Base-by-base conservation (phyloP, 2,797 vertebrate species). In the Ctenopoma kingsleyae region DNA sequence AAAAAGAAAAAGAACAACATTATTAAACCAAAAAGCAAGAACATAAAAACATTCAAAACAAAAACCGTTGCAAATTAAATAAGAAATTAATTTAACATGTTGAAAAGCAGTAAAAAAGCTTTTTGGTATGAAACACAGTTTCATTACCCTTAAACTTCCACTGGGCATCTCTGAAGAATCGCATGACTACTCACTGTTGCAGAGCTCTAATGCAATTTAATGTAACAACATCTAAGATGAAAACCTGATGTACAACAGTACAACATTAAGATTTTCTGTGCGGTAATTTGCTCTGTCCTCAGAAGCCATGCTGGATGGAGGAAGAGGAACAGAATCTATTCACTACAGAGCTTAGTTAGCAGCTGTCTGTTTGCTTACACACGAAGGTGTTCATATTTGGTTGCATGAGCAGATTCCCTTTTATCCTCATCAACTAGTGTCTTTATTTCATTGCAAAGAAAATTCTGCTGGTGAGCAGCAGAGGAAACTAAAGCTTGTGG, bases 361-460 rank as follows among this genome's bases (percentile, higher is more conserved):
- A 47, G 30, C 7, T 3, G 25, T 41, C 11, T 35, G 6, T 50
- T 50, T 11, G 32, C 35, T 3, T 1, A 61, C 43, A 25, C 7
- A 44, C 46, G 44, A 53, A 19, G 11, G 16, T 51, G 19, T 69
- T 59, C 36, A 56, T 52, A 22, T 52, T 38, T 23, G 35, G 6
- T 20, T 36, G 22, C 15, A 69, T 53, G 32, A 59, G n/a, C 4
- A 43, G 43, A 54, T 44, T 67, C 38, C 20, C 20, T 55, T 61
- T 15, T 23, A 27, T 55, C 30, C n/a, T 41, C 9, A 43, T 8
- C 35, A 67, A 47, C 32, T 36, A n/a, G 8, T 57, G 10, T 47
- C 15, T 54, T 36, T 69, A 49, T 52, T 63, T 27, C 15, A 51
- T 22, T 60, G 40, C 63, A 50, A 58, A 61, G 23, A n/a, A n/a